Conservation (phyloP, 1,140 invertebrate genomes). For the Magallana gigas region DNA sequence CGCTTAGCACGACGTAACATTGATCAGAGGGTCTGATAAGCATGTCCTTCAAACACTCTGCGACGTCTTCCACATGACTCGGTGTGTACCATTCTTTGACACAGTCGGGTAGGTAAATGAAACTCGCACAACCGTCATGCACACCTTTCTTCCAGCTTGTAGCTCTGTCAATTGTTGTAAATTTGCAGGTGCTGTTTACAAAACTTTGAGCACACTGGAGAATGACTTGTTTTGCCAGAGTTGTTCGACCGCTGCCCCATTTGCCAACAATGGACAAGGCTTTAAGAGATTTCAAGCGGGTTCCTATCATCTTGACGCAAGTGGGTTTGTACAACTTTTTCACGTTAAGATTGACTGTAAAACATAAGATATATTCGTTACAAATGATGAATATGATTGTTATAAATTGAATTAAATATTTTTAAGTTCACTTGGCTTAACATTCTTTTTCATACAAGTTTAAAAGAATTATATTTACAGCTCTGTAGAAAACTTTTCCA, state of each 20-base stretch:
- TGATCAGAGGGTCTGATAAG: neutral
- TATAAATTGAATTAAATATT: too few relatives aligned
- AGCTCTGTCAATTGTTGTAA: neutral
- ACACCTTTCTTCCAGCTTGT: neutral
- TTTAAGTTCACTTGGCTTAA: too few relatives aligned
- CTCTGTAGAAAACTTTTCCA: neutral
- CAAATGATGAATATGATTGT: too few relatives aligned
- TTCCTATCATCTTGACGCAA: neutral
- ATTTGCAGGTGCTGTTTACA: conserved; percentile 9
- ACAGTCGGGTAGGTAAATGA: neutral
- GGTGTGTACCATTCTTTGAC: conserved; percentile 11
- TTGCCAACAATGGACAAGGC: neutral
- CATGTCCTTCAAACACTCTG: neutral
- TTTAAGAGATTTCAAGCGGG: neutral
- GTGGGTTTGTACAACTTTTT: neutral
- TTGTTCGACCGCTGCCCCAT: conserved; percentile 7
- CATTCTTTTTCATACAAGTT: too few relatives aligned
- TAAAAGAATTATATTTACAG: neutral
- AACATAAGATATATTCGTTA: too few relatives aligned
- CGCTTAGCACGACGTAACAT: neutral
- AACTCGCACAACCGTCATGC: neutral
- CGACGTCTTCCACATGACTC: neutral
- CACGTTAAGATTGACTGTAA: conserved; percentile 9
- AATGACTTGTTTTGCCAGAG: neutral
- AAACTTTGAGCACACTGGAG: neutral